phyloP scores from a whole-genome alignment of 2,113 vertebrate species.

The Brachyistius frenatus region DNA sequence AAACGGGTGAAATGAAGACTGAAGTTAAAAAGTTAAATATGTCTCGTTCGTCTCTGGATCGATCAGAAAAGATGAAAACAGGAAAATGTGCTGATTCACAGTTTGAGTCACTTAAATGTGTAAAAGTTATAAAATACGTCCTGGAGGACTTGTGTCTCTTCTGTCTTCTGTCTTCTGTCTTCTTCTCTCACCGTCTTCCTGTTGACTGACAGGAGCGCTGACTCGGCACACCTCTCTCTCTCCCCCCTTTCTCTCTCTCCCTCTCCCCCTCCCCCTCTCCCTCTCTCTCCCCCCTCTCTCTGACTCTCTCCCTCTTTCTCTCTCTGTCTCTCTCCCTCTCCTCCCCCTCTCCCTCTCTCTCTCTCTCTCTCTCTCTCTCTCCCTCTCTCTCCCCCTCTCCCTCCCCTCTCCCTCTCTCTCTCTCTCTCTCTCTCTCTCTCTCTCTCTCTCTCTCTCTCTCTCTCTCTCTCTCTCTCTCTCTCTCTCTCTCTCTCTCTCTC shows the following conservation, averaged over 20 bases:
- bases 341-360: constrained; percentile 11
- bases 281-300: constrained; percentile 53
- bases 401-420: constrained; percentile 48
- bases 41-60: too few relatives aligned
- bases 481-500: too few relatives aligned
- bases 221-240: constrained; percentile 8
- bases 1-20: too few relatives aligned
- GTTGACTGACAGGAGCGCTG: too few relatives aligned
- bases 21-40: too few relatives aligned
- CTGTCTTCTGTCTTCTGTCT: constrained; percentile 27
- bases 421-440: constrained; percentile 32
- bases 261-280: background rate
- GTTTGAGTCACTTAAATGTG: too few relatives aligned
- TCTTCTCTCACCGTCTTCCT: constrained; percentile 26
- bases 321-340: background rate
- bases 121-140: background rate
- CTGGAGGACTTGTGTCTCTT: constrained; percentile 47
- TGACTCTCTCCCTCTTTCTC: constrained; percentile 13
- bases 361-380: constrained; percentile 17
- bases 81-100: background rate
- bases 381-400: constrained; percentile 7
- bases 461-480: background rate
- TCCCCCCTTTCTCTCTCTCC: constrained; percentile 5
- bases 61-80: background rate
- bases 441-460: constrained; percentile 3